phyloP scores from a whole-genome alignment of 2,113 vertebrate genomes.

The Etia nguti region DNA sequence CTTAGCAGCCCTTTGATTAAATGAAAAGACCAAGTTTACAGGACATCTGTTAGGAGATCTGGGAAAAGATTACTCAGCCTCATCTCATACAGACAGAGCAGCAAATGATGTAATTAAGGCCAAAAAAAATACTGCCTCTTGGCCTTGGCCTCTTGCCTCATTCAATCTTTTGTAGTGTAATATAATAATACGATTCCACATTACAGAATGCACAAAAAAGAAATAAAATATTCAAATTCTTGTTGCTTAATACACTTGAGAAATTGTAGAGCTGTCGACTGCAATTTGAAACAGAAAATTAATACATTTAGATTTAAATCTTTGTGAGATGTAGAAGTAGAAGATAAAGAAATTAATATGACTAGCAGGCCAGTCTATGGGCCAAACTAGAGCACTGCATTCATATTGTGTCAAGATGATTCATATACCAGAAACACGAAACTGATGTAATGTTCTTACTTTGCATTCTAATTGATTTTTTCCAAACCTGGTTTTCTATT shows the following conservation, averaged over 20 bases:
- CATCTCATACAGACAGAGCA: constrained; percentile 47
- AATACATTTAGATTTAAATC: neutral
- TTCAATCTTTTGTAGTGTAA: constrained; percentile 6
- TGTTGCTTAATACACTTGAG: neutral
- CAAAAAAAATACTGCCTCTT: constrained; percentile 37
- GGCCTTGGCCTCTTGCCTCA: constrained; percentile 28
- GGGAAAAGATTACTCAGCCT: constrained; percentile 63
- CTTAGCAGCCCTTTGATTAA: constrained; percentile 75
- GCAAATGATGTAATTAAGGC: constrained; percentile 61
- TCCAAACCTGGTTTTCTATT: neutral
- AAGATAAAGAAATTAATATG: neutral
- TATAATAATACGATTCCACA: neutral
- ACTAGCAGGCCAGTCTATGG: neutral
- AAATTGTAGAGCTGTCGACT: neutral
- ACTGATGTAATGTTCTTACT: neutral
- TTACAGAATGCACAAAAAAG: neutral
- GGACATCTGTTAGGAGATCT: constrained; percentile 73
- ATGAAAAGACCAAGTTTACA: constrained; percentile 56
- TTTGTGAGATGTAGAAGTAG: neutral
- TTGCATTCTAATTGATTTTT: neutral
- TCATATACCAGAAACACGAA: neutral
- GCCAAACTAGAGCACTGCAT: neutral
- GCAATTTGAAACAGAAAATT: neutral
- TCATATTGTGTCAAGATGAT: neutral
- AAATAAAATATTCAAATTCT: neutral